Evolutionary conservation across 1,140 invertebrate species (phyloP).

Genomic region (Pseudomyrmex dendroicus): DNA sequence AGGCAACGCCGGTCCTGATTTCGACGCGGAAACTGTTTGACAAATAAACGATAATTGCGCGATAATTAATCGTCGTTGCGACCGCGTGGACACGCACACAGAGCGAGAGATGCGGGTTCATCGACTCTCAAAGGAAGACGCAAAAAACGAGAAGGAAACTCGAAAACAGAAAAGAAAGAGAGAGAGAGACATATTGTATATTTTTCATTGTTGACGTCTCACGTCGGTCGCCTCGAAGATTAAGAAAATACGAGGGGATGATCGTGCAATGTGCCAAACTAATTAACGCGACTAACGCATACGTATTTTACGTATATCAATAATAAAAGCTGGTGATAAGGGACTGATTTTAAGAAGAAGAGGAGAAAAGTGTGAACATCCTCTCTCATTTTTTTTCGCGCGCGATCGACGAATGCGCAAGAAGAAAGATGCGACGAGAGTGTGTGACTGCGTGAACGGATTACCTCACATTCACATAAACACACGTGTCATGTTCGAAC

Average conservation of each 20-base stretch:
- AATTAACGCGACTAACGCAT: conserved; percentile 14
- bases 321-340: conserved; percentile 42
- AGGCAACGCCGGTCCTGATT: conserved; percentile 11
- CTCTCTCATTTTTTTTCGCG: neutral
- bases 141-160: neutral
- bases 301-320: conserved; percentile 21
- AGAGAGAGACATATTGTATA: neutral
- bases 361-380: neutral
- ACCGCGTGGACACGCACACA: neutral
- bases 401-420: neutral
- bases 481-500: neutral
- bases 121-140: neutral
- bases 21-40: conserved; percentile 6
- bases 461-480: conserved; percentile 46
- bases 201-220: conserved; percentile 22
- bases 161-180: neutral
- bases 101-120: neutral
- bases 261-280: conserved; percentile 57
- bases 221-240: conserved; percentile 2
- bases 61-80: conserved; percentile 11
- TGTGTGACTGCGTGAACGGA: conserved; percentile 50
- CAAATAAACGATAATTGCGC: conserved; percentile 39
- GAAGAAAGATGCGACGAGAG: conserved; percentile 2
- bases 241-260: neutral
- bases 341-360: neutral